Conservation (phyloP, 2,113 vertebrate genomes). For the Hippopotamus amphibius region DNA sequence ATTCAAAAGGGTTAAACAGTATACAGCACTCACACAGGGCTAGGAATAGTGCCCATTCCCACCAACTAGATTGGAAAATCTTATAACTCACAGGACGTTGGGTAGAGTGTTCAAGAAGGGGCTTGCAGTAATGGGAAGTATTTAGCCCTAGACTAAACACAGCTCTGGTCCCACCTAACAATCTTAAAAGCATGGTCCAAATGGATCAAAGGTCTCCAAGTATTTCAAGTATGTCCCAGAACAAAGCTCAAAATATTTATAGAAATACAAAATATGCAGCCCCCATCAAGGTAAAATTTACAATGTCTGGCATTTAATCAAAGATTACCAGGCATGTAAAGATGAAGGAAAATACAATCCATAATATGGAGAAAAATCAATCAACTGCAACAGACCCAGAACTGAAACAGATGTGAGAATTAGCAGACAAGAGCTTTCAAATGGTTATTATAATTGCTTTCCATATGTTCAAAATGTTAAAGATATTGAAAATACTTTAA, state of each 20-base stretch:
- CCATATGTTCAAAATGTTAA: not conserved
- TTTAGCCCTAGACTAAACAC: not conserved
- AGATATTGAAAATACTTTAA: not conserved
- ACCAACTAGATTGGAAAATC: not conserved
- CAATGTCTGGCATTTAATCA: not conserved
- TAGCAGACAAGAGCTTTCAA: not conserved
- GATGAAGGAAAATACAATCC: not conserved
- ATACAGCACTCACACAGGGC: not conserved
- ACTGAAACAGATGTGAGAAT: constrained; percentile 22
- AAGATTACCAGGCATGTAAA: not conserved
- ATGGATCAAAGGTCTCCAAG: not conserved
- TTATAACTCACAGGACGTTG: not conserved
- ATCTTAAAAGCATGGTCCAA: not conserved
- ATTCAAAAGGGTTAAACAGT: not conserved
- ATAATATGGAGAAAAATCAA: not conserved
- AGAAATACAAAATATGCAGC: not conserved
- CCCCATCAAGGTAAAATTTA: constrained; percentile 7
- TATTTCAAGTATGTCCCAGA: not conserved
- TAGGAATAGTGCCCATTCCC: not conserved
- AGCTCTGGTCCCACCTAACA: not conserved
- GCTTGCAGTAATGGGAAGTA: not conserved
- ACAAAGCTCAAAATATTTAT: not conserved
- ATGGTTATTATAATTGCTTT: not conserved
- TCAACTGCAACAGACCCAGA: not conserved
- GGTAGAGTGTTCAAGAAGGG: not conserved